A percentile compares a stretch with the other conserved stretches of the same genome.
Evolutionary conservation across 2,888 invertebrate genomes (phyloP).

Genomic region (Cecidostiba fungosa): DNA sequence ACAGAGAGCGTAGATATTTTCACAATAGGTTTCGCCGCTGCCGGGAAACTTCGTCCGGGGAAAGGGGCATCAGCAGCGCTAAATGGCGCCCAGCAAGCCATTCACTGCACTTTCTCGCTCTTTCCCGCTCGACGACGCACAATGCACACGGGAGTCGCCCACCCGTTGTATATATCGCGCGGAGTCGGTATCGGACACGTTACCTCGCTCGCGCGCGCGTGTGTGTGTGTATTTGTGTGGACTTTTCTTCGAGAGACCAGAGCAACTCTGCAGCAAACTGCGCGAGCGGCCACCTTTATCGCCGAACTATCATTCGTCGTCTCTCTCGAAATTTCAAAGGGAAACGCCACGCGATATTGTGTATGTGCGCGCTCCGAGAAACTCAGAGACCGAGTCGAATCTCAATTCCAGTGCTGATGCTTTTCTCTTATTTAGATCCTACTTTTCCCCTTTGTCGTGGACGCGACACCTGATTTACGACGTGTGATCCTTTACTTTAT

Average conservation of each 20-base stretch:
- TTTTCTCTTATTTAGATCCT: not conserved
- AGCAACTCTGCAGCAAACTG: constrained; percentile 44
- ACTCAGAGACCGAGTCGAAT: constrained; percentile 50
- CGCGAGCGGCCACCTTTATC: constrained; percentile 37
- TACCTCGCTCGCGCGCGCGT: too few relatives aligned
- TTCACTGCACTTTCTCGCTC: constrained; percentile 59
- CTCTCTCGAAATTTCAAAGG: constrained; percentile 49
- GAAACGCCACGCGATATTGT: not conserved
- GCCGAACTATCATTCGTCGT: constrained; percentile 46
- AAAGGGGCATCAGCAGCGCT: constrained; percentile 14
- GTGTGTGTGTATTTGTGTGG: not conserved
- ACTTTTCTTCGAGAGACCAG: constrained; percentile 48
- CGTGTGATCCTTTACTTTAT: not conserved
- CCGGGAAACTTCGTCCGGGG: constrained; percentile 50
- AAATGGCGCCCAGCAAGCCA: constrained; percentile 58
- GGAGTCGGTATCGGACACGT: constrained; percentile 37
- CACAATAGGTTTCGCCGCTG: constrained; percentile 75
- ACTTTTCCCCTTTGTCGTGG: constrained; percentile 13
- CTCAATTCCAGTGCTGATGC: not conserved
- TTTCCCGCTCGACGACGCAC: constrained; percentile 37
- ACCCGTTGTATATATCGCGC: constrained; percentile 7
- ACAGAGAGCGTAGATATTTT: constrained; percentile 78
- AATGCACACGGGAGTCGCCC: constrained; percentile 40
- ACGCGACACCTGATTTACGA: not conserved
- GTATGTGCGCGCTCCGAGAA: not conserved